Evolutionary conservation across 2,888 invertebrate species (phyloP).

Genomic region (Laspeyria flexula): DNA sequence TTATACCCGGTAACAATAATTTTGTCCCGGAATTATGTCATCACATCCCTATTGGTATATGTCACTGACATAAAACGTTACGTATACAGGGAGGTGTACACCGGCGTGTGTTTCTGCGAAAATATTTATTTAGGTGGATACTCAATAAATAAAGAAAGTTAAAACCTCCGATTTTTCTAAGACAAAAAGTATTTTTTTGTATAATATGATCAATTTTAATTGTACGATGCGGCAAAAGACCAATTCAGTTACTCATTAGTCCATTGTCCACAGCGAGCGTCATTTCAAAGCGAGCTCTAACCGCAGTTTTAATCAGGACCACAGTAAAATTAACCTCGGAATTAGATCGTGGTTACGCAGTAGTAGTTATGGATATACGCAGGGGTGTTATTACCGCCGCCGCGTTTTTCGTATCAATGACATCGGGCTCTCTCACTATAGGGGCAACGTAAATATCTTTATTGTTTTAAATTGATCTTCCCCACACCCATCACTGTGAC

Average conservation of each 20-base stretch:
- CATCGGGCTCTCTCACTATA: too few species aligned
- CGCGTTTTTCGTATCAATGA: too few species aligned
- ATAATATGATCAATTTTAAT: too few species aligned
- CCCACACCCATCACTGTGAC: too few species aligned
- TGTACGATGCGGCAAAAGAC: too few species aligned
- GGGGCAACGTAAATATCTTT: too few species aligned
- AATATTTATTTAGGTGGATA: neutral
- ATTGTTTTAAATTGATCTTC: too few species aligned
- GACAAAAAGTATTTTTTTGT: too few species aligned
- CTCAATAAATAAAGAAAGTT: too few species aligned
- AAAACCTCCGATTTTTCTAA: too few species aligned
- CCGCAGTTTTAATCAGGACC: neutral
- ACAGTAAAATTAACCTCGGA: neutral
- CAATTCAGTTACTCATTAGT: neutral
- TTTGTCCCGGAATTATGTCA: slow-evolving; percentile 26
- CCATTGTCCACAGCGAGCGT: neutral
- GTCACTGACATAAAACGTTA: slow-evolving; percentile 8
- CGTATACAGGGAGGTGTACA: slow-evolving; percentile 1
- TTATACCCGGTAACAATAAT: slow-evolving; percentile 29
- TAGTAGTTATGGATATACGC: too few species aligned
- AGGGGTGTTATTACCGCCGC: too few species aligned
- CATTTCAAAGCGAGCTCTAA: neutral
- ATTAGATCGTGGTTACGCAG: neutral
- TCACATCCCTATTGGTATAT: slow-evolving; percentile 11
- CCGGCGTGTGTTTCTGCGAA: neutral